A percentile compares a stretch with the other conserved stretches of the same genome.
These are phyloP conservation scores for Cataglyphis albicans DNA, from an alignment of 2,888 invertebrate species.

Conservation along the genomic window DNA sequence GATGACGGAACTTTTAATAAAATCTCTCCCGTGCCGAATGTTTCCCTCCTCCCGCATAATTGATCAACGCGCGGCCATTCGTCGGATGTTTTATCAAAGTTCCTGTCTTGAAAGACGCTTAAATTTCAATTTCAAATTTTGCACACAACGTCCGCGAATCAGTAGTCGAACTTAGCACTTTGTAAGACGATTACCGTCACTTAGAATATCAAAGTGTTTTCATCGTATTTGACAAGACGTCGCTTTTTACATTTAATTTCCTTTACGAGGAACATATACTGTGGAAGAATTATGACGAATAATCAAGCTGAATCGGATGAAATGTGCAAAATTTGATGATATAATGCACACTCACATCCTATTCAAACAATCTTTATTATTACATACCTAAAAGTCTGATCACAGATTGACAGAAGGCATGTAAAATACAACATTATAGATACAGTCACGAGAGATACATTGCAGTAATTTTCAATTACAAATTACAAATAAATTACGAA, in stretches of 20 bases:
- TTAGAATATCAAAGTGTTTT: slow-evolving; percentile 43
- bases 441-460: slow-evolving; percentile 68
- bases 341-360: slow-evolving; percentile 59
- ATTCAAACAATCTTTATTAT: slow-evolving; percentile 66
- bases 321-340: slow-evolving; percentile 67
- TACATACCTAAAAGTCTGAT: slow-evolving; percentile 80
- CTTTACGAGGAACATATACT: not conserved
- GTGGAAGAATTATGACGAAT: not conserved
- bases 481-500: not conserved
- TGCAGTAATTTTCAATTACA: slow-evolving; percentile 59
- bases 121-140: slow-evolving; percentile 68
- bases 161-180: slow-evolving; percentile 38
- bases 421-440: slow-evolving; percentile 76
- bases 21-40: slow-evolving; percentile 53
- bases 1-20: slow-evolving; percentile 55
- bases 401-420: slow-evolving; percentile 85
- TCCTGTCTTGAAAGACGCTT: slow-evolving; percentile 57
- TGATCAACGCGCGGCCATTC: slow-evolving; percentile 56
- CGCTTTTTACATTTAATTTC: slow-evolving; percentile 16
- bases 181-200: slow-evolving; percentile 44
- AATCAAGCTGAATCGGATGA: slow-evolving; percentile 8
- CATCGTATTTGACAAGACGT: slow-evolving; percentile 21
- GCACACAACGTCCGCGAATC: slow-evolving; percentile 52
- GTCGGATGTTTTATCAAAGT: slow-evolving; percentile 58
- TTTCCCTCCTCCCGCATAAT: slow-evolving; percentile 56